Evolutionary conservation across 2,113 vertebrate species (phyloP), one percentile per base, ranked within the genome.

Genomic region (Zingel zingel): DNA sequence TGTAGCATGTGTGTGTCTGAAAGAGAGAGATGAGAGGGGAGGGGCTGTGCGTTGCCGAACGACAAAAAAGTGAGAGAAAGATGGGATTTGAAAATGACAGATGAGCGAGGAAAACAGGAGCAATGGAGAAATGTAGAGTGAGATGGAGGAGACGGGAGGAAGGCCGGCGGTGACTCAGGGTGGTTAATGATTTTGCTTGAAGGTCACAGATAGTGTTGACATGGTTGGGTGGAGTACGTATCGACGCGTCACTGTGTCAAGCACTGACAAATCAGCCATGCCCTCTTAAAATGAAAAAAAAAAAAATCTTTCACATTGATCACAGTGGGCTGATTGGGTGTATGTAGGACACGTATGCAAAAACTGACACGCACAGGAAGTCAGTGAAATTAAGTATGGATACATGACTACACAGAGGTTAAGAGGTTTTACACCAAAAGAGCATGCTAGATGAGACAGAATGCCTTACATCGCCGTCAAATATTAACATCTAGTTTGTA

Each of bases 131-230:
- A 86, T 21, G 81, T 15, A 51, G 79, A 74, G 65, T 2, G 67
- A 59, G 74, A 77, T 11, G 48, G 83, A 87, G 62, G 79, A 80
- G 77, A 68, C 11, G 9, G 19, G 58, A 83, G 63, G 27, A 71
- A 73, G 73, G 74, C 86, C 13, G 33, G 36, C 12, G 36, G 77
- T 86, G 83, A 79, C 89, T 87, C 58, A 58, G 70, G 81, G 33
- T 85, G 77, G 82, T 78, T 87, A 92, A 93, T 86, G 91, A 94
- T 92, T 94, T 89, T 56, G 75, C 86, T 65, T 61, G 88, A 90
- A 90, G 89, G 93, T 92, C 91, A 90, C 82, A 90, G 92, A 91
- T 84, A 51, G 86, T 71, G 62, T 82, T 79, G 86, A 86, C 88
- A 85, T 70, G 86, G 75, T 83, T 54, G 73, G 86, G 84, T 79